Base-by-base conservation (phyloP, 2,113 vertebrate genomes). In the Puffinus mauretanicus region DNA sequence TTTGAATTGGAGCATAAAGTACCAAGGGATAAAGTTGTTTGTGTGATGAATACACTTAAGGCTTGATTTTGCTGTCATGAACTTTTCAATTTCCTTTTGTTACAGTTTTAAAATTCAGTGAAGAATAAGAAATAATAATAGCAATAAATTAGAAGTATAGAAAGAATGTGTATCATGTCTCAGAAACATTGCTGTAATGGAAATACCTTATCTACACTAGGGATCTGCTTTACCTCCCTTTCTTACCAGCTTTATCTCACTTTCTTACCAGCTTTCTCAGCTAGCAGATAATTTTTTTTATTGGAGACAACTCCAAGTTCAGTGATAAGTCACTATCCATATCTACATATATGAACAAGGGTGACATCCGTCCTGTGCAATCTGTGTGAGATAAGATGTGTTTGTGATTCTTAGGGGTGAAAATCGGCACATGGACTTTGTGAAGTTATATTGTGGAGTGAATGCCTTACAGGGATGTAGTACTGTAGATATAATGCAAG, bases 1-100 rank as follows among this genome's bases (percentile, higher is more conserved):
- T 57, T 80, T 90, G 87, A 96, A 94, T 86, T 93, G 70, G 87
- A 96, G 88, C 93, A 92, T 86, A 91, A 94, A 93, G 93, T 69
- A 92, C 71, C 65, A 73, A 94, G 82, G 58, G 51, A 94, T 92
- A 69, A 92, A 94, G 84, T 62, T 82, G 79, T 85, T 92, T 93
- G 64, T 80, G 54, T 91, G 86, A 83, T 87, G 66, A 90, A 91
- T 79, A 77, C 54, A 94, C 75, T 90, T 72, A 91, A 61, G 40
- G 29, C n/a, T 83, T 92, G 57, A 83, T 94, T 91, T 79, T 85
- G 30, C 69, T 94, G 42, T 76, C 70, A 51, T 61, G 78, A 91
- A 76, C 62, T 93, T 94, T 79, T 89, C 24, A 42, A 16, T 93
- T 95, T 90, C 65, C 25, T 82, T 96, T 86, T 82, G 82, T 32